Evolutionary conservation across 2,113 vertebrate genomes (phyloP).

Genomic region (Cyprinodon brontotheroides): DNA sequence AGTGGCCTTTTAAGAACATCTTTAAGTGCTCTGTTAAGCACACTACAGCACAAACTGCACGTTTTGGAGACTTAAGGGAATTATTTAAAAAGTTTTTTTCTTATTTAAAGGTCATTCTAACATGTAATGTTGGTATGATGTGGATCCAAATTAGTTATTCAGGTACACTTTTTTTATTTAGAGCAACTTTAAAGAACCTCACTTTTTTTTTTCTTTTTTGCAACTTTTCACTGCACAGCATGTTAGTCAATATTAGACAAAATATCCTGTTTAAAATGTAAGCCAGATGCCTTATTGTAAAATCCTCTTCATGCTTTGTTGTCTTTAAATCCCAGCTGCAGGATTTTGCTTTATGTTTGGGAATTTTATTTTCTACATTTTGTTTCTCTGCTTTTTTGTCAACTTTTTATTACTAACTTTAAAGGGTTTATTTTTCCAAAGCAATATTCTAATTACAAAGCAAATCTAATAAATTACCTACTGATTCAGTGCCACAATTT

Average conservation of each 20-base stretch:
- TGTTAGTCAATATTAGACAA: constrained; percentile 52
- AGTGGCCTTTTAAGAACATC: constrained; percentile 39
- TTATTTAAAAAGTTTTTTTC: constrained; percentile 7
- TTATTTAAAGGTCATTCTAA: constrained; percentile 1
- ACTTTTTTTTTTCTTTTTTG: background rate
- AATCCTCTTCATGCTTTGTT: constrained; percentile 13
- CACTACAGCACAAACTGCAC: constrained; percentile 31
- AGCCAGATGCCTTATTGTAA: constrained; percentile 49
- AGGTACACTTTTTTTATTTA: background rate
- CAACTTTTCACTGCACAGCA: constrained; percentile 15
- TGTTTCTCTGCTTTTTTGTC: background rate
- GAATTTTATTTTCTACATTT: background rate
- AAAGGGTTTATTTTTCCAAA: background rate
- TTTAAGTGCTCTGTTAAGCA: constrained; percentile 21
- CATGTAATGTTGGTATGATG: background rate
- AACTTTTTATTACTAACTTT: background rate
- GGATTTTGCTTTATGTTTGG: background rate
- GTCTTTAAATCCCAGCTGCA: background rate
- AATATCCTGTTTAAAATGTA: constrained; percentile 29
- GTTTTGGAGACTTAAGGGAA: constrained; percentile 10
- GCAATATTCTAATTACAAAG: background rate
- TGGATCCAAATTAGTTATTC: background rate
- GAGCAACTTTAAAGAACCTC: constrained; percentile 9
- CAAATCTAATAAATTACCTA: background rate
- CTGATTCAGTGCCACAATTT: background rate